Percentiles rank a stretch among this genome's conserved stretches.
phyloP scores from a whole-genome alignment of 1,140 invertebrate species.

The Eueides isabella region DNA sequence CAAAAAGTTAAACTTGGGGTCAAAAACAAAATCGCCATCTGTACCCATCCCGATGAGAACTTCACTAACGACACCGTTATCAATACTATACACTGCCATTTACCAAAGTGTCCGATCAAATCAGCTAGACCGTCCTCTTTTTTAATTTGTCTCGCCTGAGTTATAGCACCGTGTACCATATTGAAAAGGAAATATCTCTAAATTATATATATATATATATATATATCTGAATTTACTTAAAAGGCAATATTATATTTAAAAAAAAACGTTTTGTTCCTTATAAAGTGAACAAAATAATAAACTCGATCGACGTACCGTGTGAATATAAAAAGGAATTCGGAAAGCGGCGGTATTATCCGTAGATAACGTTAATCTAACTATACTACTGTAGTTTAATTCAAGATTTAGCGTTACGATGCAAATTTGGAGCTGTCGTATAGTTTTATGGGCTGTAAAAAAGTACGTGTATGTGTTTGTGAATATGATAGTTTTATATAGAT shows the following conservation, averaged over 20 bases:
- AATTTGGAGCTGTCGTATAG: not conserved
- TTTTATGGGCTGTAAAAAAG: not conserved
- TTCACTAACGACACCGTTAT: constrained; percentile 80
- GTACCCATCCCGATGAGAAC: constrained; percentile 83
- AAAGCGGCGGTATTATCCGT: not conserved
- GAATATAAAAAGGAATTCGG: not conserved
- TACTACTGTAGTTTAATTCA: not conserved
- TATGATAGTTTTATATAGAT: no score
- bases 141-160: constrained; percentile 32
- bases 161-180: constrained; percentile 51
- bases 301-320: not conserved
- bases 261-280: not conserved
- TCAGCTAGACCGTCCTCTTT: constrained; percentile 63
- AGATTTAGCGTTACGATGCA: not conserved
- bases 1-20: constrained; percentile 54
- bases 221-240: no score
- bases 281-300: not conserved
- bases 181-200: not conserved
- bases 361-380: not conserved
- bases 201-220: no score
- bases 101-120: constrained; percentile 82
- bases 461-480: no score
- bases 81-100: constrained; percentile 83
- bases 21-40: constrained; percentile 81
- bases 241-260: no score